Base-by-base conservation (phyloP, 2,797 vertebrate species). In the Eleutherodactylus coqui region DNA sequence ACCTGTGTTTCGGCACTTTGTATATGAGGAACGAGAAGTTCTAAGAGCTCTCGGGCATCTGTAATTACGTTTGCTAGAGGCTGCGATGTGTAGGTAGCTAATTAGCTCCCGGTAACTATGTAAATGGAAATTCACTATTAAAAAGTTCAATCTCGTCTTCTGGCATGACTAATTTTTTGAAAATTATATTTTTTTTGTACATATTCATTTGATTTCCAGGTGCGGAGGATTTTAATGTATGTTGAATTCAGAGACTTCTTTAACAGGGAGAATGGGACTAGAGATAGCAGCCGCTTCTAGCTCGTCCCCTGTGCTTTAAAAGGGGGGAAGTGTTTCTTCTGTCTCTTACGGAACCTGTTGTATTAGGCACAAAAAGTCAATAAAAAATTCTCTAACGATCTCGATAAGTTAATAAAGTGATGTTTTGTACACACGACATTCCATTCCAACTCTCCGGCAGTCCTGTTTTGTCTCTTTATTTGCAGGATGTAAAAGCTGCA, bases 61-160 rank as follows among this genome's bases (percentile, higher is more conserved):
- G 60, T 86, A 80, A 82, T 82, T 76, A 70, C n/a, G 19, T 77
- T 51, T 77, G 55, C 79, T 34, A 41, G 34, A 67, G 84, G 84
- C 77, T 27, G 67, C 11, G 51, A 77, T 45, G 45, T 72, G 51
- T n/a, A 62, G 51, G 27, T 43, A 45, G 84, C 38, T 80, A 79
- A 85, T 85, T 79, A 78, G 55, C 60, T 72, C 58, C 51, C 9
- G 79, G 72, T 82, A 51, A 32, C 72, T 70, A 34, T 82, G 84
- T 60, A 75, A 86, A 86, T 80, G 79, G 85, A 86, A 86, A 86
- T 86, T 86, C 85, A 55, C 79, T 69, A 82, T 86, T 86, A 82
- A 53, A n/a, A 62, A 86, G 70, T 82, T 69, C 79, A 77, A 70
- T 86, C 60, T 55, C 9, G 8, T n/a, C 49, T 86, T 67, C 69